These are phyloP conservation scores for Cryptomyrus ogoouensis DNA, from an alignment of 2,113 vertebrate genomes.

Conservation along the genomic window DNA sequence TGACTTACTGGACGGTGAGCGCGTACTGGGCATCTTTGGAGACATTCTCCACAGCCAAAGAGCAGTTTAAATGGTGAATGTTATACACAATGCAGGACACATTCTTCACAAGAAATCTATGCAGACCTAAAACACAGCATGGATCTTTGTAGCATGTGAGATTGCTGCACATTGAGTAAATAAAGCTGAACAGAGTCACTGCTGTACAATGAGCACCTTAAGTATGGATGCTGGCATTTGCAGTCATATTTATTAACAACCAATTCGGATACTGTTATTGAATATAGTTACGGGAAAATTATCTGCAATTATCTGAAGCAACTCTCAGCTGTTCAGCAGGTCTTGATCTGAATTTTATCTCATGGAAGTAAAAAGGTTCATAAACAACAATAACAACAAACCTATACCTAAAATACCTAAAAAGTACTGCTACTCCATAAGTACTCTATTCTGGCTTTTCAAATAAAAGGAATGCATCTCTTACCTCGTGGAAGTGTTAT, in stretches of 20 bases:
- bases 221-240: not conserved
- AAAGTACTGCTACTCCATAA: not conserved
- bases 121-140: not conserved
- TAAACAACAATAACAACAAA: not conserved
- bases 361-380: not conserved
- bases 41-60: not conserved
- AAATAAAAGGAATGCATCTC: not conserved
- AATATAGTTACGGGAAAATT: not conserved
- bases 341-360: not conserved
- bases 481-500: constrained; percentile 1
- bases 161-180: not conserved
- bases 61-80: not conserved
- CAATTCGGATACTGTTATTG: not conserved
- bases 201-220: not conserved
- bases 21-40: not conserved
- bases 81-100: constrained; percentile 19
- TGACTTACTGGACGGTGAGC: not conserved
- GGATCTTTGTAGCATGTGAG: not conserved
- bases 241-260: not conserved
- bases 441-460: not conserved
- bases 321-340: not conserved
- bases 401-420: not conserved
- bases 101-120: constrained; percentile 1
- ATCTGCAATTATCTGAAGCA: not conserved
- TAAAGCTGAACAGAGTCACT: not conserved